Conservation (phyloP, 2,797 vertebrate species). For the Tokudaia muenninki region DNA sequence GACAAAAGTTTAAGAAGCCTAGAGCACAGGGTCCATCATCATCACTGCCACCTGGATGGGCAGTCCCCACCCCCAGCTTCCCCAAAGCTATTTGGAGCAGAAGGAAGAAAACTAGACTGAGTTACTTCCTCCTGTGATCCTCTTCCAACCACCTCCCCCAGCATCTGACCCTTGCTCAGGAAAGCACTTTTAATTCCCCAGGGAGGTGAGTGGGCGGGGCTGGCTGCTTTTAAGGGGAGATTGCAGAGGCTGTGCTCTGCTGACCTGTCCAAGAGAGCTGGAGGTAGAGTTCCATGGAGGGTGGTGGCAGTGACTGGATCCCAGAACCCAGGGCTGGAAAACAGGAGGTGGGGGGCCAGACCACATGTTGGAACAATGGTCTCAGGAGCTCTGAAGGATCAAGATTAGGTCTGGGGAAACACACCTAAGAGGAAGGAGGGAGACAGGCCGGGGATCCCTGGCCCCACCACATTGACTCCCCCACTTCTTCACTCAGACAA, state of each 20-base stretch:
- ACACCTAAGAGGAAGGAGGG: neutral
- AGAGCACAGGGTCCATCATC: neutral
- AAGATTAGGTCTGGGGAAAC: neutral
- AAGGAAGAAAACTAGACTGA: constrained; percentile 46
- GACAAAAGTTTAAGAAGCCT: constrained; percentile 65
- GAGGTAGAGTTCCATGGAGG: neutral
- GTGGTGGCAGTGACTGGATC: neutral
- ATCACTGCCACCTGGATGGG: neutral
- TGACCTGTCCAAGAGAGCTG: neutral
- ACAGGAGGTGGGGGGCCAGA: neutral
- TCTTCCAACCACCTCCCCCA: neutral
- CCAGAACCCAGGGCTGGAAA: constrained; percentile 31
- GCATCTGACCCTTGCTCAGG: neutral
- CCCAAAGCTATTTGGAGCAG: constrained; percentile 63
- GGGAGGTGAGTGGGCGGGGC: neutral
- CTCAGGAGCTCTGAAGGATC: no score
- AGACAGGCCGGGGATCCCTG: neutral
- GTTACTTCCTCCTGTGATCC: constrained; percentile 6
- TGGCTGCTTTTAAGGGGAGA: constrained; percentile 33
- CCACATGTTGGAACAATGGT: neutral
- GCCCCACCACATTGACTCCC: neutral
- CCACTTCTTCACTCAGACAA: constrained; percentile 48
- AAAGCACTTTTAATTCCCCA: constrained; percentile 69
- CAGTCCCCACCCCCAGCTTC: neutral
- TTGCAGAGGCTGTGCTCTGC: neutral